phyloP scores from a whole-genome alignment of 2,113 vertebrate species.

The Gadus chalcogrammus region DNA sequence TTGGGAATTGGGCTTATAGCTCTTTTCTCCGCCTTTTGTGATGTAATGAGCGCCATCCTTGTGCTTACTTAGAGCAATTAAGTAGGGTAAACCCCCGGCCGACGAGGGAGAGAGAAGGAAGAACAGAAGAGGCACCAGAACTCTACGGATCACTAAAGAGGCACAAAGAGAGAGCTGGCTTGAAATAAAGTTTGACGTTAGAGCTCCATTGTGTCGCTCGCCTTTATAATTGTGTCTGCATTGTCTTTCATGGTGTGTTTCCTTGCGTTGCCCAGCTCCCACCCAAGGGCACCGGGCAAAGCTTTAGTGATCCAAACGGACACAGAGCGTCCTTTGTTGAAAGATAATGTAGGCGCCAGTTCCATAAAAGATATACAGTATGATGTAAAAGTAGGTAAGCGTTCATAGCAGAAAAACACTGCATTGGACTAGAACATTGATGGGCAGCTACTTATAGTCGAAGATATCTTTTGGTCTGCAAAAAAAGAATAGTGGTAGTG shows the following conservation, averaged over 20 bases:
- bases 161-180: constrained; percentile 5
- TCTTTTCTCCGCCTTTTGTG: constrained; percentile 42
- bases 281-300: constrained; percentile 32
- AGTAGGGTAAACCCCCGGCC: constrained; percentile 35
- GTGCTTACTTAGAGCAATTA: constrained; percentile 48
- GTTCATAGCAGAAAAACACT: no score
- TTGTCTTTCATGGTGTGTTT: constrained; percentile 45
- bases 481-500: no score
- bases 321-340: not conserved
- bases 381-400: no score
- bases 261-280: constrained; percentile 24
- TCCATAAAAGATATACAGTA: no score
- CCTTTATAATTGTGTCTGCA: constrained; percentile 28
- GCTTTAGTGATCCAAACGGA: not conserved
- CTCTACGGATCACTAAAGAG: not conserved
- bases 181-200: no score
- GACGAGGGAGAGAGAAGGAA: no score
- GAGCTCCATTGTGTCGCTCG: not conserved
- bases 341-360: no score
- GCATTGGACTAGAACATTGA: no score
- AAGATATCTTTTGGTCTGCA: no score
- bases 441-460: no score
- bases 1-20: constrained; percentile 57
- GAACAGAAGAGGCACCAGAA: no score
- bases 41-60: constrained; percentile 57